phyloP scores from a whole-genome alignment of 2,113 vertebrate species.

The Alouatta palliata region DNA sequence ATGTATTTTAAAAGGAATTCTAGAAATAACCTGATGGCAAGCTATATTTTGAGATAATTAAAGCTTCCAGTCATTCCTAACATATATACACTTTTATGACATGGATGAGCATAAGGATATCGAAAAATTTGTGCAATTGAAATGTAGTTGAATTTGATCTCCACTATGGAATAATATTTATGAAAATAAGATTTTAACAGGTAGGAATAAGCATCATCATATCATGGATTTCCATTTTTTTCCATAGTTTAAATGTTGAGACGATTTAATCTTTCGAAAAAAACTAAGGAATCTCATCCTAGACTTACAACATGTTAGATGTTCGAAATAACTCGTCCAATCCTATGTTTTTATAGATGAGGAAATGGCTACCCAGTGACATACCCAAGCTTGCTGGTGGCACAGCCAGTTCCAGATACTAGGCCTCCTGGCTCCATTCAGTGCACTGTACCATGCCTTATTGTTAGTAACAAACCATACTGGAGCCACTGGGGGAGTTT shows the following conservation, averaged over 20 bases:
- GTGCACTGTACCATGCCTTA: neutral
- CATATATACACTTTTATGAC: neutral
- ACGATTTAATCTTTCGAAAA: conserved; percentile 15
- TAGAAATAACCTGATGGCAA: conserved; percentile 18
- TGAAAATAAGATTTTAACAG: conserved; percentile 7
- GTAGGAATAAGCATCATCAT: neutral
- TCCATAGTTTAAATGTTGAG: conserved; percentile 36
- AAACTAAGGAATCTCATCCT: conserved; percentile 11
- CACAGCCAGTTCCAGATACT: neutral
- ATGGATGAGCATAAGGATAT: neutral
- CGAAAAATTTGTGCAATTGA: conserved; percentile 21
- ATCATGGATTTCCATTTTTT: neutral
- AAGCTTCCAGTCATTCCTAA: conserved; percentile 9
- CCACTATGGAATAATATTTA: conserved; percentile 25
- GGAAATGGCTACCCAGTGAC: neutral
- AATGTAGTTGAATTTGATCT: conserved; percentile 43
- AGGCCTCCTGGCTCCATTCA: neutral
- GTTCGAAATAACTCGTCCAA: conserved; percentile 30
- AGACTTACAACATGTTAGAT: neutral
- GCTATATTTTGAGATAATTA: conserved; percentile 42
- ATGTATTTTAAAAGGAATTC: conserved; percentile 42
- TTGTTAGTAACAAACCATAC: neutral
- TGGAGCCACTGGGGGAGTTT: neutral
- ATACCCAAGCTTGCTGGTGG: neutral
- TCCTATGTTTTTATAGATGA: conserved; percentile 8